Evolutionary conservation across 2,888 invertebrate species (phyloP).

Genomic region (Mesopsocus fuscifrons): DNA sequence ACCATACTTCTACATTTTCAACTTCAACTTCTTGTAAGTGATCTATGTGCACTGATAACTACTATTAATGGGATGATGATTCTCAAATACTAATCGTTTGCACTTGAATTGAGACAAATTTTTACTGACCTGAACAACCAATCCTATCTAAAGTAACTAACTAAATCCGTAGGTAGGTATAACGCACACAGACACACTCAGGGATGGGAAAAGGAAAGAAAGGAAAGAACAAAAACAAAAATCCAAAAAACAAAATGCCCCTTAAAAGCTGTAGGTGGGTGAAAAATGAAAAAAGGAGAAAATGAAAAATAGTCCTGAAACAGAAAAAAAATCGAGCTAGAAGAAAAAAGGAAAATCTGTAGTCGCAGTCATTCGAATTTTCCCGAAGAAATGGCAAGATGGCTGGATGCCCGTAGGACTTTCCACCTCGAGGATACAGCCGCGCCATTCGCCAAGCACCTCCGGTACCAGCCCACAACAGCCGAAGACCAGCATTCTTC

Average conservation of each 20-base stretch:
- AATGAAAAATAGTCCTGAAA: constrained; percentile 22
- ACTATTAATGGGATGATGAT: constrained; percentile 4
- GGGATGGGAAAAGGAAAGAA: constrained; percentile 6
- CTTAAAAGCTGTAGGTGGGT: constrained; percentile 17
- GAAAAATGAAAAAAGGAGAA: constrained; percentile 20
- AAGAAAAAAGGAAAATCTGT: constrained; percentile 17
- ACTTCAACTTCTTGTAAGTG: too few relatives aligned
- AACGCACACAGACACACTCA: constrained; percentile 9
- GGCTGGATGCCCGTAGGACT: too few relatives aligned
- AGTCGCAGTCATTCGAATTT: too few relatives aligned
- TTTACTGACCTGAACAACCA: too few relatives aligned
- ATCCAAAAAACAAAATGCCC: constrained; percentile 17
- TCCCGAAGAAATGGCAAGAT: too few relatives aligned
- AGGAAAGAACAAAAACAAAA: constrained; percentile 4
- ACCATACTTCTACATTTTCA: too few relatives aligned
- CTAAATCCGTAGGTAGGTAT: too few relatives aligned
- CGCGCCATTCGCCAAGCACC: constrained; percentile 20
- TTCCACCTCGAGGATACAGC: too few relatives aligned
- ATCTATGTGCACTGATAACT: too few relatives aligned
- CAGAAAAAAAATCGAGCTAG: constrained; percentile 20
- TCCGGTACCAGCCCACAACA: constrained; percentile 24
- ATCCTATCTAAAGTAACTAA: too few relatives aligned
- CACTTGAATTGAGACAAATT: too few relatives aligned
- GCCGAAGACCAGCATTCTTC: constrained; percentile 18
- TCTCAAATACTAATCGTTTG: constrained; percentile 18